Conservation (phyloP, 2,888 invertebrate genomes). For the Dynastes maya region DNA sequence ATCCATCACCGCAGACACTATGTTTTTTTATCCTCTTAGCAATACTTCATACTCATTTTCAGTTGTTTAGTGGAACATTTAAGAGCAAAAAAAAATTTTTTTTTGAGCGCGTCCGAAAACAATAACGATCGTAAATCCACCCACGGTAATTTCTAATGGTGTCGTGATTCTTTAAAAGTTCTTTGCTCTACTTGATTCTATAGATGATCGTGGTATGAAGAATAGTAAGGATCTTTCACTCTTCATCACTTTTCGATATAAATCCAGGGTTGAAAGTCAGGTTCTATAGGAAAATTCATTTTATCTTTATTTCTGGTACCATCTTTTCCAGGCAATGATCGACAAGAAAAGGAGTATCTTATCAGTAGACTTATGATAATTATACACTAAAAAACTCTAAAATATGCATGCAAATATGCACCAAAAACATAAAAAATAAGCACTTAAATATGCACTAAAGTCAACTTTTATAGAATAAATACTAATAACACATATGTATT, state of each 20-base stretch:
- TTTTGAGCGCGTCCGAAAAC: slow-evolving; percentile 28
- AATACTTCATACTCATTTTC: slow-evolving; percentile 32
- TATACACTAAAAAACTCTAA: too few species aligned
- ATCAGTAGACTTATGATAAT: too few species aligned
- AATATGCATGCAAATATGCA: too few species aligned
- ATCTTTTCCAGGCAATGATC: too few species aligned
- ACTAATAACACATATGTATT: too few species aligned
- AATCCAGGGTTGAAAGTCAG: too few species aligned
- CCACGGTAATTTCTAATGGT: slow-evolving; percentile 3
- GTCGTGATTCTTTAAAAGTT: background rate
- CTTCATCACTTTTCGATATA: background rate
- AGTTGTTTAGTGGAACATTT: slow-evolving; percentile 20
- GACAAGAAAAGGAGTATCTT: too few species aligned
- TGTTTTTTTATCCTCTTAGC: slow-evolving; percentile 24
- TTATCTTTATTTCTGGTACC: too few species aligned
- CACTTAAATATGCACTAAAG: too few species aligned
- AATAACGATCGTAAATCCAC: background rate
- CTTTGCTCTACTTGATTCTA: slow-evolving; percentile 36
- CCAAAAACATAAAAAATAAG: too few species aligned
- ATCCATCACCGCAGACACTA: slow-evolving; percentile 46
- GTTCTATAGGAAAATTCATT: too few species aligned
- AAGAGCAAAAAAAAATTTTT: slow-evolving; percentile 23
- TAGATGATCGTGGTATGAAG: slow-evolving; percentile 3
- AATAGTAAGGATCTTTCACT: slow-evolving; percentile 51
- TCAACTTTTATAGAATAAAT: too few species aligned